A percentile compares a stretch with the other conserved stretches of the same genome.
Conservation (phyloP, 2,797 vertebrate genomes). For the Rousettus madagascariensis region DNA sequence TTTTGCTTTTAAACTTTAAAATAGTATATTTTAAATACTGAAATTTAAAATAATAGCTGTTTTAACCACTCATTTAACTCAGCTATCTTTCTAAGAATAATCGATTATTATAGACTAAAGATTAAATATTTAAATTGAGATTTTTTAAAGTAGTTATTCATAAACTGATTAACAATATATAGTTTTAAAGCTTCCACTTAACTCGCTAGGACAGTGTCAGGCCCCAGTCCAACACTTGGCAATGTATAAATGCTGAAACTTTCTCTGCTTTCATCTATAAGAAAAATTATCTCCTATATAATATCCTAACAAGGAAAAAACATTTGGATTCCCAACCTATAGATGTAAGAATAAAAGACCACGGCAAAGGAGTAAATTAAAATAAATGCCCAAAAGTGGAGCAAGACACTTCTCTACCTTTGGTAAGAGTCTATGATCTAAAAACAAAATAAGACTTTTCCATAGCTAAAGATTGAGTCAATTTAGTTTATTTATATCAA, state of each 20-base stretch:
- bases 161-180: neutral
- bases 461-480: neutral
- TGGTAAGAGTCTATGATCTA: neutral
- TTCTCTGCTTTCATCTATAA: neutral
- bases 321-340: neutral
- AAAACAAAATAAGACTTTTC: neutral
- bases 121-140: neutral
- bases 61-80: neutral
- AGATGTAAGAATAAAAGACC: neutral
- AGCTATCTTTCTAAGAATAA: neutral
- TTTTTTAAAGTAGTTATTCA: conserved; percentile 10
- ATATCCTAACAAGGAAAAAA: neutral
- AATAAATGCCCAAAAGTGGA: neutral
- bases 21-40: neutral
- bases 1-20: neutral
- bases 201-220: neutral
- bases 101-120: neutral
- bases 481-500: neutral
- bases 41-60: neutral
- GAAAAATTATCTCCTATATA: neutral
- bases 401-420: neutral
- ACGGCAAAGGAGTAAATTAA: neutral
- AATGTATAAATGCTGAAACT: neutral
- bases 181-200: neutral
- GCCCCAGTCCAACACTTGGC: neutral